These are phyloP conservation scores for Sitodiplosis mosellana DNA, from an alignment of 1,140 invertebrate species.

Conservation along the genomic window DNA sequence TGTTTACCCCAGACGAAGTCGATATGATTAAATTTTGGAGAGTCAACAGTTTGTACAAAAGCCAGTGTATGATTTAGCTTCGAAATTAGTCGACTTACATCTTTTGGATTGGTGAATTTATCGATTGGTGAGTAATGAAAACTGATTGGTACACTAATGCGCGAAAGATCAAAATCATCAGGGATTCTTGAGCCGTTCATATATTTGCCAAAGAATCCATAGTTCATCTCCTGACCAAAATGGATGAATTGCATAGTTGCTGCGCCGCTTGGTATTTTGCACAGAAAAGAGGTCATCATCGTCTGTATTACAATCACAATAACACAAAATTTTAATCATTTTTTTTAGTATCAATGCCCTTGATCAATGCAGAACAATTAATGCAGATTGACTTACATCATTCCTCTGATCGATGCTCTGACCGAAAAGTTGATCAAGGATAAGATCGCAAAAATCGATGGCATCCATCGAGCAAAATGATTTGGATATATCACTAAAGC, in stretches of 20 bases:
- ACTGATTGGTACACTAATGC: constrained; percentile 37
- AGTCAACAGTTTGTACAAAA: constrained; percentile 23
- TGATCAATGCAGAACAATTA: no score
- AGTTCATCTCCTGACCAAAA: constrained; percentile 37
- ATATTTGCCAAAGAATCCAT: constrained; percentile 26
- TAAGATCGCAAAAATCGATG: constrained; percentile 35
- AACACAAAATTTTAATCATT: no score
- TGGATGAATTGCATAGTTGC: constrained; percentile 57
- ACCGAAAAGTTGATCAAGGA: constrained; percentile 26
- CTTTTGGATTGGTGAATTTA: constrained; percentile 31
- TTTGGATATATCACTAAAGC: constrained; percentile 26
- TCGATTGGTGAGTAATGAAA: constrained; percentile 45
- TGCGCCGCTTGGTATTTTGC: constrained; percentile 59
- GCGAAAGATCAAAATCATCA: constrained; percentile 37
- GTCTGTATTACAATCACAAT: not conserved
- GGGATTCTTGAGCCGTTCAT: constrained; percentile 36
- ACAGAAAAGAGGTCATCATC: constrained; percentile 43
- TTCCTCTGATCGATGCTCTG: not conserved
- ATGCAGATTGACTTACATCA: not conserved
- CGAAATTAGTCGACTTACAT: constrained; percentile 24
- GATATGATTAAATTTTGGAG: constrained; percentile 37
- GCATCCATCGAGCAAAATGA: constrained; percentile 28
- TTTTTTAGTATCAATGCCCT: no score
- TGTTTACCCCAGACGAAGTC: constrained; percentile 48
- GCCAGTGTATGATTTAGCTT: constrained; percentile 25